Percentiles rank a stretch among this genome's conserved stretches.
Conservation (phyloP, 2,797 vertebrate species). For the Halcyon badia region DNA sequence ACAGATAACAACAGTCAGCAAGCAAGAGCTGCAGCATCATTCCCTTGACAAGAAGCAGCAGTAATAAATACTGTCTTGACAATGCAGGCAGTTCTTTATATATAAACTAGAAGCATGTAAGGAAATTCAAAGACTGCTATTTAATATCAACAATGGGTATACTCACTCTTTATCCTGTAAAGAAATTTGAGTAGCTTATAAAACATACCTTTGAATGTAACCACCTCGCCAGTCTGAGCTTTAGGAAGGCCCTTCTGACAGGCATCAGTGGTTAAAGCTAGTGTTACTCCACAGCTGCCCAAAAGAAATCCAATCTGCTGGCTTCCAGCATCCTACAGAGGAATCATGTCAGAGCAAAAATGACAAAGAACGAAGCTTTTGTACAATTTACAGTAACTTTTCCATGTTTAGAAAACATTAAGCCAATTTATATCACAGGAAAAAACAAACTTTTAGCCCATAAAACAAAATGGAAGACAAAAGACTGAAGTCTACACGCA, state of each 20-base stretch:
- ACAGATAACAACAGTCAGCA: not conserved
- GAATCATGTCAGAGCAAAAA: not conserved
- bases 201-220: slow-evolving; percentile 91
- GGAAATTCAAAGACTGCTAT: not conserved
- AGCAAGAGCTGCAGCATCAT: not conserved
- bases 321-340: slow-evolving; percentile 91
- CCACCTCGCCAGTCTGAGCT: slow-evolving; percentile 94
- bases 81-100: not conserved
- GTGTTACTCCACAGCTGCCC: slow-evolving; percentile 92
- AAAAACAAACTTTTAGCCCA: not conserved
- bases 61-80: not conserved
- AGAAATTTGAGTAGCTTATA: not conserved
- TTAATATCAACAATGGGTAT: not conserved
- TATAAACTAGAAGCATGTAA: not conserved
- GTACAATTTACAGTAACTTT: not conserved
- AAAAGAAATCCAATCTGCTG: slow-evolving; percentile 96
- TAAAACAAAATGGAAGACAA: not conserved
- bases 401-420: not conserved
- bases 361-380: not conserved
- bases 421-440: not conserved
- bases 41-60: rapidly evolving
- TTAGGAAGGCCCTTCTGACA: slow-evolving; percentile 98
- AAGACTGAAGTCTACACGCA: not conserved
- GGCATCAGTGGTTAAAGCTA: slow-evolving; percentile 95
- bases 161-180: not conserved